Evolutionary conservation across 2,113 vertebrate genomes (phyloP).

Genomic region (Mus pahari): DNA sequence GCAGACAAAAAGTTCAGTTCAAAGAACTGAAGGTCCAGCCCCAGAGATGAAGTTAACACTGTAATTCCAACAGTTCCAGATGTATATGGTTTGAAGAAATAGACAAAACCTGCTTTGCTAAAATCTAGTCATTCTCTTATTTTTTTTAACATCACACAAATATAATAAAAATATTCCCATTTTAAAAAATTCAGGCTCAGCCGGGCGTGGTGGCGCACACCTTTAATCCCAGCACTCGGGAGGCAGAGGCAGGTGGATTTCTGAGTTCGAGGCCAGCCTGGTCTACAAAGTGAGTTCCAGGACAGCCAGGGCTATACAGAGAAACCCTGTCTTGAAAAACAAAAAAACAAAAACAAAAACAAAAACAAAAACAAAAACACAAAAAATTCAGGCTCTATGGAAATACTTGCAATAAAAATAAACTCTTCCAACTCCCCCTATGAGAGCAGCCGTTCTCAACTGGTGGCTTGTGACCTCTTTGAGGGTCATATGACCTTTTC

Average conservation of each 20-base stretch:
- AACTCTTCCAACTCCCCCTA: not conserved
- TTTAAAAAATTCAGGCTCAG: not conserved
- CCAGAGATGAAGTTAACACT: not conserved
- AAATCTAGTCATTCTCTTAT: not conserved
- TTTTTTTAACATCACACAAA: not conserved
- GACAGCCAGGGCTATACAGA: no score
- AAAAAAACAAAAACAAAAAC: no score
- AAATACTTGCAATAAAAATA: not conserved
- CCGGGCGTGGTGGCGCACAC: no score
- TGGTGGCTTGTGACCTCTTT: not conserved
- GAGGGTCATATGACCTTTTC: not conserved
- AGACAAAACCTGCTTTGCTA: not conserved
- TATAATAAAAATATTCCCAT: not conserved
- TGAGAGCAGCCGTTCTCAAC: not conserved
- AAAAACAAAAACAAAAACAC: no score
- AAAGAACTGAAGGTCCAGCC: not conserved
- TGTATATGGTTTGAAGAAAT: not conserved
- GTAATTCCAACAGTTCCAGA: not conserved
- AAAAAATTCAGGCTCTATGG: not conserved
- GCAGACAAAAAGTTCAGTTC: not conserved
- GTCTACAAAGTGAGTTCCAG: no score
- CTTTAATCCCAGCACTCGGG: no score
- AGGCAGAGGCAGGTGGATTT: no score
- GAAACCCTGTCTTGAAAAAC: no score
- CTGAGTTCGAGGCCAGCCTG: no score